Conservation (phyloP, 2,797 vertebrate species). For the Tokudaia tokunoshimensis region DNA sequence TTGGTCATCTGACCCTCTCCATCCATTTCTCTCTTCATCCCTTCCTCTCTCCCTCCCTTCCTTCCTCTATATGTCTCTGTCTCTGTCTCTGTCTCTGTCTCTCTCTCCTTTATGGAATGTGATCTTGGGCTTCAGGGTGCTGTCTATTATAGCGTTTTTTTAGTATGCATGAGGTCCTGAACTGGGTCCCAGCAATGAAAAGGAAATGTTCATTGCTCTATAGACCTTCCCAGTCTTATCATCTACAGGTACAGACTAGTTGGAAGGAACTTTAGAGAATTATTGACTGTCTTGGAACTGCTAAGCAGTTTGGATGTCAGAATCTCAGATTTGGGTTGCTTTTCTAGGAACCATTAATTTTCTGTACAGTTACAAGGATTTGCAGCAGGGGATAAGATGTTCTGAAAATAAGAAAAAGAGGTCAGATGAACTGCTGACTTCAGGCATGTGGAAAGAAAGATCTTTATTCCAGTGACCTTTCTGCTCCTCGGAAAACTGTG, state of each 20-base stretch:
- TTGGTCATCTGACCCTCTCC: background rate
- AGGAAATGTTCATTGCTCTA: background rate
- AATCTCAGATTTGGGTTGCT: slow-evolving; percentile 51
- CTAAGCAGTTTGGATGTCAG: slow-evolving; percentile 47
- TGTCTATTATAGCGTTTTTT: background rate
- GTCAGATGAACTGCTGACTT: slow-evolving; percentile 67
- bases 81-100: no score
- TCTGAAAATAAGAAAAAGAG: slow-evolving; percentile 61
- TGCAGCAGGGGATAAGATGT: background rate
- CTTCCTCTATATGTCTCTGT: no score
- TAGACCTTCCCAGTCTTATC: background rate
- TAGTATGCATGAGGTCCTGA: background rate
- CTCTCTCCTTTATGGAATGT: background rate
- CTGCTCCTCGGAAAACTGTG: slow-evolving; percentile 59
- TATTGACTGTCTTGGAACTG: slow-evolving; percentile 34
- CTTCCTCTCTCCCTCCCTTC: background rate
- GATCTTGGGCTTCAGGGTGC: background rate
- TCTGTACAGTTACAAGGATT: slow-evolving; percentile 27
- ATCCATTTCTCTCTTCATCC: background rate
- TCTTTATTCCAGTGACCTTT: slow-evolving; percentile 81
- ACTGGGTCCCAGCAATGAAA: background rate
- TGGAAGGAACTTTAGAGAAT: slow-evolving; percentile 53
- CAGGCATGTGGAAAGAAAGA: slow-evolving; percentile 80
- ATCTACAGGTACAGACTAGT: background rate
- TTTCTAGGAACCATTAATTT: slow-evolving; percentile 67